phyloP scores from a whole-genome alignment of 2,797 vertebrate genomes.

The Intellagama lesueurii region DNA sequence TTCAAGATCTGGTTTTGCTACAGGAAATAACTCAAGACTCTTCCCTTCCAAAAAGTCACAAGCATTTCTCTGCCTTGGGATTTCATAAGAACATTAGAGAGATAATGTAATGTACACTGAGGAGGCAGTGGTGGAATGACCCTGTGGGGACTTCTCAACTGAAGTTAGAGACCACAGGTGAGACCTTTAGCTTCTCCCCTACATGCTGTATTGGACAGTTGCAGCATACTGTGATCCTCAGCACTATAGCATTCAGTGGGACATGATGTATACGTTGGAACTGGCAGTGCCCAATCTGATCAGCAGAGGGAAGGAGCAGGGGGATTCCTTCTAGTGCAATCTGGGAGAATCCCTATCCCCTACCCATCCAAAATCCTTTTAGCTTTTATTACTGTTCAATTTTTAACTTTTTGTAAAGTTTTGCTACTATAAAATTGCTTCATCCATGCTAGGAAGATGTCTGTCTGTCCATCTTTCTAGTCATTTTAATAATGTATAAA shows the following conservation, averaged over 20 bases:
- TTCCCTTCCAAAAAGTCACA: background rate
- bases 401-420: background rate
- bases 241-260: background rate
- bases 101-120: background rate
- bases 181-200: background rate
- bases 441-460: background rate
- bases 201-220: background rate
- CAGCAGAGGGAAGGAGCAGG: background rate
- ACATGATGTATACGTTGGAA: background rate
- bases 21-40: background rate
- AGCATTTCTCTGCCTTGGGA: background rate
- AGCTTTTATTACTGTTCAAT: too few species aligned
- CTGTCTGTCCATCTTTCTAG: background rate
- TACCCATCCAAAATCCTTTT: background rate
- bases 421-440: background rate
- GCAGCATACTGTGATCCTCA: background rate
- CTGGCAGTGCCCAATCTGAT: background rate
- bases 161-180: too few species aligned
- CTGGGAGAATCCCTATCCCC: background rate
- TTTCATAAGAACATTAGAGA: background rate
- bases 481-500: background rate
- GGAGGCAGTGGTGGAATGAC: too few species aligned
- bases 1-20: background rate
- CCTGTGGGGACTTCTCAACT: too few species aligned
- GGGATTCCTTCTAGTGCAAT: background rate